Evolutionary conservation across 2,113 vertebrate genomes (phyloP).

Genomic region (Pycnonotus jocosus): DNA sequence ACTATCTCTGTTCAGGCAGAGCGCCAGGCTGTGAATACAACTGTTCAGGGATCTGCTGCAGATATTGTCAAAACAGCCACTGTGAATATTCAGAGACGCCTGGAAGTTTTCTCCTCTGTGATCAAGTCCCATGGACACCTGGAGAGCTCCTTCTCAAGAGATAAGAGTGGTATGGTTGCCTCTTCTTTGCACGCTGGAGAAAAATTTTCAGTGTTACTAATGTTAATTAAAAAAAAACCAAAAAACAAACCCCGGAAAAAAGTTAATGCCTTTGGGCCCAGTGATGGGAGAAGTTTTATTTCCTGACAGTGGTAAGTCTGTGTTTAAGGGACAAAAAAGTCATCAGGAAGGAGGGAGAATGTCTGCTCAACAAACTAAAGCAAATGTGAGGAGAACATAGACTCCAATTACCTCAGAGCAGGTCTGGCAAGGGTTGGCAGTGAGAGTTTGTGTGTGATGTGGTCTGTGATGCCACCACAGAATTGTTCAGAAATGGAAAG

Average conservation of each 20-base stretch:
- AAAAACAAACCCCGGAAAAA: background rate
- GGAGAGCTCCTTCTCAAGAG: constrained; percentile 38
- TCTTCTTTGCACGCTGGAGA: background rate
- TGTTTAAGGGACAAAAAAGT: background rate
- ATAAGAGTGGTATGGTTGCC: constrained; percentile 30
- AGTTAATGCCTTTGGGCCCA: background rate
- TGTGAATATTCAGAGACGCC: constrained; percentile 85
- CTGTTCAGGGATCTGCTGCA: constrained; percentile 94
- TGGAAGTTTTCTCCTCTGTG: constrained; percentile 72
- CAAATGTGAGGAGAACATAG: background rate
- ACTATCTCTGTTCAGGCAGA: constrained; percentile 78
- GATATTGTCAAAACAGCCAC: constrained; percentile 95
- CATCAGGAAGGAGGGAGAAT: background rate
- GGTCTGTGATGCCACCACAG: background rate
- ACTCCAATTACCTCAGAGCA: background rate
- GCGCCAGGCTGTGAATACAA: constrained; percentile 94
- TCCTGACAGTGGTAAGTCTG: background rate
- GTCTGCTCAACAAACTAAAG: background rate
- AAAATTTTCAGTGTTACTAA: background rate
- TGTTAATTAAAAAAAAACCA: background rate
- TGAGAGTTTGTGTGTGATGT: background rate
- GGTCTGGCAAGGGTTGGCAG: background rate
- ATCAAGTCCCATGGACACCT: constrained; percentile 82
- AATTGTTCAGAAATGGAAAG: background rate
- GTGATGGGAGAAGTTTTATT: background rate